Evolutionary conservation across 2,888 invertebrate genomes (phyloP).

Genomic region (Philereme vetulata): DNA sequence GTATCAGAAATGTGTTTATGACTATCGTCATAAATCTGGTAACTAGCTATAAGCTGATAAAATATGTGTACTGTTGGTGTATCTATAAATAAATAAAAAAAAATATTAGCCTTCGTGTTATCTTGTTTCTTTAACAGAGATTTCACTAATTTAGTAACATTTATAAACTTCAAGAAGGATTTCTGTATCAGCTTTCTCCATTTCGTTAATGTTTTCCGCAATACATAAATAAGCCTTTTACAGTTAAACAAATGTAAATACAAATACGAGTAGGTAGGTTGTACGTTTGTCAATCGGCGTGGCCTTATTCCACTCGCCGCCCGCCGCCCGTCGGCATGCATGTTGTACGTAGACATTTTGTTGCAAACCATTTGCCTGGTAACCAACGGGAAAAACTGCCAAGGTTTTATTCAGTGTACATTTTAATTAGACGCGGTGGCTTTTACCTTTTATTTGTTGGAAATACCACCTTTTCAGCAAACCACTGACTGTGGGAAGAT

Average conservation of each 20-base stretch:
- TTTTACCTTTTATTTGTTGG: slow-evolving; percentile 24
- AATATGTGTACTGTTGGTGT: too few species aligned
- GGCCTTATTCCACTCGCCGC: slow-evolving; percentile 41
- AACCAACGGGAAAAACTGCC: slow-evolving; percentile 34
- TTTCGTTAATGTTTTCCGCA: neutral
- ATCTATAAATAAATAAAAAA: too few species aligned
- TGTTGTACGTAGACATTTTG: slow-evolving; percentile 32
- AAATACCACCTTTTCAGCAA: too few species aligned
- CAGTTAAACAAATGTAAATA: slow-evolving; percentile 22
- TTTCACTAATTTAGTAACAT: too few species aligned
- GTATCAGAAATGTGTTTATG: too few species aligned
- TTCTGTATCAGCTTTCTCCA: too few species aligned
- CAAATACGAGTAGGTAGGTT: slow-evolving; percentile 22
- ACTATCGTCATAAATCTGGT: too few species aligned
- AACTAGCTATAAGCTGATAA: too few species aligned
- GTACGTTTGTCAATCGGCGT: slow-evolving; percentile 49
- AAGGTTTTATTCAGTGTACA: slow-evolving; percentile 23
- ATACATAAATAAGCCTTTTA: slow-evolving; percentile 17
- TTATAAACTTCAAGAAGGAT: too few species aligned
- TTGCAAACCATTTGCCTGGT: slow-evolving; percentile 36
- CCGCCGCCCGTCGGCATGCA: slow-evolving; percentile 12
- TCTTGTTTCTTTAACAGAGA: too few species aligned
- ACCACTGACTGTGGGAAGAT: too few species aligned
- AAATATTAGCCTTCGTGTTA: too few species aligned
- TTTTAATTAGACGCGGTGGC: slow-evolving; percentile 20